phyloP scores from a whole-genome alignment of 2,113 vertebrate genomes.

The Carassius carassius region DNA sequence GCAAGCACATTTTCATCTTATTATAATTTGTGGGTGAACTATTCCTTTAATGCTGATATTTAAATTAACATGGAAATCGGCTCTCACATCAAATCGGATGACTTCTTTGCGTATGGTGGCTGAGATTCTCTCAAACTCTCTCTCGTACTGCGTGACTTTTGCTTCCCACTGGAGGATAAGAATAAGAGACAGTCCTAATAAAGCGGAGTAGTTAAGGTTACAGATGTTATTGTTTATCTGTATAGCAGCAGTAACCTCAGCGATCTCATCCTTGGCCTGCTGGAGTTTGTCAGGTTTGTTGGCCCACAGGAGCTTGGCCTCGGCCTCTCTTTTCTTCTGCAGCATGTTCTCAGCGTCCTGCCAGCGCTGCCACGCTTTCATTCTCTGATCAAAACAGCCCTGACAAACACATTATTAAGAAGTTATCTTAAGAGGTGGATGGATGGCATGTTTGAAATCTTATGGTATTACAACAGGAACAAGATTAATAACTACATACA shows the following conservation, averaged over 20 bases:
- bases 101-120: constrained; percentile 92
- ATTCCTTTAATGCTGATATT: not conserved
- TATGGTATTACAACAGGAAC: not conserved
- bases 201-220: not conserved
- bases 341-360: constrained; percentile 89
- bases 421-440: not conserved
- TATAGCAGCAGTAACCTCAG: constrained; percentile 76
- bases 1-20: not conserved
- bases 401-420: constrained; percentile 57
- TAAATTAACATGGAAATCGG: not conserved
- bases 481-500: not conserved
- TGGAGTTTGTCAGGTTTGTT: constrained; percentile 97
- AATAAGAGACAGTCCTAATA: not conserved
- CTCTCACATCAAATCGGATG: constrained; percentile 88
- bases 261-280: constrained; percentile 94
- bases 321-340: constrained; percentile 94
- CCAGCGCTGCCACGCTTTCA: constrained; percentile 98
- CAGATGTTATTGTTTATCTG: not conserved
- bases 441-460: not conserved
- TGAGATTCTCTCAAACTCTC: constrained; percentile 94
- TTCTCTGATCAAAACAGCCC: constrained; percentile 95
- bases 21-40: not conserved
- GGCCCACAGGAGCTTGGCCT: constrained; percentile 94
- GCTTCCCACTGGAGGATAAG: constrained; percentile 86
- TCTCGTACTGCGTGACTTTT: constrained; percentile 91